Percentiles rank a stretch among this genome's conserved stretches.
phyloP scores from a whole-genome alignment of 2,797 vertebrate genomes.

The Pitangus sulphuratus region DNA sequence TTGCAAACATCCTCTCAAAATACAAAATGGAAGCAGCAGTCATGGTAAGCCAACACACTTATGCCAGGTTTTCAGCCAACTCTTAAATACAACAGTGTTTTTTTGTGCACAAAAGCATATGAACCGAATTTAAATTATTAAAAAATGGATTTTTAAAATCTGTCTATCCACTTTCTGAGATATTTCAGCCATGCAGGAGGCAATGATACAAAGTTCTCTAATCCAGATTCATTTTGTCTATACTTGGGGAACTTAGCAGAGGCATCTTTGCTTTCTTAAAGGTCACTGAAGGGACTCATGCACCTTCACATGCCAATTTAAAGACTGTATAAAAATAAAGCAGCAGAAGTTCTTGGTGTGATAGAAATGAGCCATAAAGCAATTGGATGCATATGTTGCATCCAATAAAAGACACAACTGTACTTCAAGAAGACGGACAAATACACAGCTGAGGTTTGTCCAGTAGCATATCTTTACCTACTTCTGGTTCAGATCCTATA shows the following conservation, averaged over 20 bases:
- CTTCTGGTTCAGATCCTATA: neutral
- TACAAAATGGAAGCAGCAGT: neutral
- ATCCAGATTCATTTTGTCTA: neutral
- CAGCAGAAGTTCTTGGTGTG: neutral
- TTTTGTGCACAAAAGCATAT: neutral
- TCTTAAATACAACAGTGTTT: neutral
- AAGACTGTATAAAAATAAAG: neutral
- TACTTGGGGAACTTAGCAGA: fast-evolving
- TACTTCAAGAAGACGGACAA: neutral
- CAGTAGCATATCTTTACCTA: neutral
- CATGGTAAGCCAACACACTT: neutral
- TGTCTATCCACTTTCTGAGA: neutral
- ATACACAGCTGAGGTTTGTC: neutral
- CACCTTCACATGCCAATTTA: neutral
- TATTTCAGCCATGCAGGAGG: fast-evolving
- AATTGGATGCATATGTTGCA: neutral
- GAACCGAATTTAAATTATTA: neutral
- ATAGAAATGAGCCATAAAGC: neutral
- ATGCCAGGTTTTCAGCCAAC: neutral
- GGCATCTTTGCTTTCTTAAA: neutral
- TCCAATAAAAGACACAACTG: neutral
- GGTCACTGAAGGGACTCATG: neutral
- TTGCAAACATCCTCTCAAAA: neutral
- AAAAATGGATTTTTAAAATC: neutral
- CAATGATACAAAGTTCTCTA: neutral